phyloP scores from a whole-genome alignment of 2,888 invertebrate species.

The Drosophila robusta region DNA sequence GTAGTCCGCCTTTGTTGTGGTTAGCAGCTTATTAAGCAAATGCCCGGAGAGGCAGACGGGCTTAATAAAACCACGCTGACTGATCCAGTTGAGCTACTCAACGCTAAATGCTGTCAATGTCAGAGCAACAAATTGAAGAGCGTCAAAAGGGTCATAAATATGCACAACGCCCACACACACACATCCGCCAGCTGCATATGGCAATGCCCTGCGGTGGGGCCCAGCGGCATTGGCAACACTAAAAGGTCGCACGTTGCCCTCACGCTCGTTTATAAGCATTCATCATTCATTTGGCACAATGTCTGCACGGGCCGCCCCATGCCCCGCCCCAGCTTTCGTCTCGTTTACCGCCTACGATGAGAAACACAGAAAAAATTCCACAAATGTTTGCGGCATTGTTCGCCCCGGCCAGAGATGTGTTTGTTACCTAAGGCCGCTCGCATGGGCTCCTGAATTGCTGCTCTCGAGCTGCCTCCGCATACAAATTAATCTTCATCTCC shows the following conservation, averaged over 20 bases:
- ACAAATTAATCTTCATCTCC: conserved; percentile 73
- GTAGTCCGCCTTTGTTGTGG: conserved; percentile 31
- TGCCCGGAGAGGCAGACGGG: background rate
- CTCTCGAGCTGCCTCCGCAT: conserved; percentile 54
- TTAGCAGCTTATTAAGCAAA: conserved; percentile 6
- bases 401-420: conserved; percentile 16
- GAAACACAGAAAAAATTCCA: conserved; percentile 39
- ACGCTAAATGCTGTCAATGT: conserved; percentile 51
- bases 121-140: conserved; percentile 50
- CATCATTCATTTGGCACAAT: conserved; percentile 73
- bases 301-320: conserved; percentile 21
- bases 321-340: background rate
- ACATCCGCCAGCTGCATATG: conserved; percentile 24
- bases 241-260: conserved; percentile 67
- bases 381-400: conserved; percentile 65
- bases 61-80: conserved; percentile 36
- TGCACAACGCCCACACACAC: conserved; percentile 37
- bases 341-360: conserved; percentile 12
- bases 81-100: conserved; percentile 48
- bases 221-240: conserved; percentile 47
- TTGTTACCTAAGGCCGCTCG: conserved; percentile 58
- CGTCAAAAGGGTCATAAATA: conserved; percentile 60
- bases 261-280: conserved; percentile 71
- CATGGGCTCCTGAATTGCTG: conserved; percentile 39
- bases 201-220: conserved; percentile 33